Base-by-base conservation (phyloP, 2,797 vertebrate genomes). In the Rhabdomys pumilio region DNA sequence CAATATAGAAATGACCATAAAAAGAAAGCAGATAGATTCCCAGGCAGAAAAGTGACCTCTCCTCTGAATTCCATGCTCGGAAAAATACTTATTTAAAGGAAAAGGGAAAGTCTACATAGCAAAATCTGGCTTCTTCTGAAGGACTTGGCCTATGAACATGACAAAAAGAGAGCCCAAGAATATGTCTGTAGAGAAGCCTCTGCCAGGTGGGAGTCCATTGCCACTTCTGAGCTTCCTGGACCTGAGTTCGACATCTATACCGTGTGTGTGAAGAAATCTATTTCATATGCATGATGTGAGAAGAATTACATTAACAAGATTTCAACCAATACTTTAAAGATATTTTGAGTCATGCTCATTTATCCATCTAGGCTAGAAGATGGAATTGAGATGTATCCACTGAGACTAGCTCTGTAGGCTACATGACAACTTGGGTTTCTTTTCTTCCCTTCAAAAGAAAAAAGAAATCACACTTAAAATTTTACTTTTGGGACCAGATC, bases 1-100 rank as follows among this genome's bases (percentile, higher is more conserved):
- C 87, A 72, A 93, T 98, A 98, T 97, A 98, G 97, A 97, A 96
- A 94, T 96, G 95, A 95, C 97, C 97, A 97, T 97, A 97, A 97
- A 98, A 98, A 98, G 97, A 95, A 97, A 95, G 50, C 65, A 76
- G 89, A 96, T 93, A 82, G 84, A 96, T 97, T 98, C 97, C 94
- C 97, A 97, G 86, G 95, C 86, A 96, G 97, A 95, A 93, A 95
- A 98, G 91, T 97, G 97, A 98, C 97, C 97, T 98, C 97, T 97
- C 80, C 93, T 98, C 97, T 95, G 96, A 97, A 97, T 98, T 97
- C 96, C 96, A 90, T n/a, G 95, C 95, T 97, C 96, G 97, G 96
- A 97, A 97, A 98, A 97, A 92, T 61, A 96, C 93, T 97, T 97
- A 95, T 91, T 95, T 96, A 97, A 92, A 96, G 86, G 94, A 90